Conservation (phyloP, 2,797 vertebrate genomes). For the Halcyon badia region DNA sequence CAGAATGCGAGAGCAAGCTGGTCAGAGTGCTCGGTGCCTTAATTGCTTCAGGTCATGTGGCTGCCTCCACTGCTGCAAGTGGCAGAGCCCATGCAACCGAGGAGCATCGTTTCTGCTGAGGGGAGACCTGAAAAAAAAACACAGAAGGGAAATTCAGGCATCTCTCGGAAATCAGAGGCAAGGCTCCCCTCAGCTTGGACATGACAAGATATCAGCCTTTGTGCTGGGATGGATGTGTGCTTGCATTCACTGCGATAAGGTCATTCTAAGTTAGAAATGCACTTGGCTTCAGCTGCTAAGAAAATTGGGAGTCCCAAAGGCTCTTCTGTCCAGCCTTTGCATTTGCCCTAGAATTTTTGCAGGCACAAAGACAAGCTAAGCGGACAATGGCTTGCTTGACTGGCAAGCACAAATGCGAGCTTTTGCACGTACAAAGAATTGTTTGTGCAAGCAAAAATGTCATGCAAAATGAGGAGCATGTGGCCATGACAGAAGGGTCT, state of each 20-base stretch:
- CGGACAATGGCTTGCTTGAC: constrained; percentile 48
- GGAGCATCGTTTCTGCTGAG: not conserved
- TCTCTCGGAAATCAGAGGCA: not conserved
- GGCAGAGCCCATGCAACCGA: constrained; percentile 9
- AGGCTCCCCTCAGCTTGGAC: not conserved
- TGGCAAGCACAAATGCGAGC: constrained; percentile 53
- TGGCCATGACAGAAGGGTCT: constrained; percentile 24
- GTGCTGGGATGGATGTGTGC: not conserved
- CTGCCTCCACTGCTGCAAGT: constrained; percentile 30
- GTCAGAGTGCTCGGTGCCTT: not conserved
- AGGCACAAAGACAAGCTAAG: constrained; percentile 43
- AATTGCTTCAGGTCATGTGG: constrained; percentile 71
- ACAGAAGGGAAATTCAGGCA: not conserved
- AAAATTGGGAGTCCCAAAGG: constrained; percentile 33
- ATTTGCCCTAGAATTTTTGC: constrained; percentile 68
- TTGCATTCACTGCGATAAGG: not conserved
- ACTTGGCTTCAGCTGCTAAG: constrained; percentile 1
- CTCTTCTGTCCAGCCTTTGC: constrained; percentile 47
- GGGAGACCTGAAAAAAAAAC: not conserved
- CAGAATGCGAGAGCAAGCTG: constrained; percentile 54
- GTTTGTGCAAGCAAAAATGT: constrained; percentile 55
- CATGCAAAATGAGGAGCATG: constrained; percentile 50
- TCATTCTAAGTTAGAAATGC: not conserved
- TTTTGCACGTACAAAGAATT: constrained; percentile 51
- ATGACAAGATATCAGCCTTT: not conserved